A percentile compares a stretch with the other conserved stretches of the same genome.
Evolutionary conservation across 2,888 invertebrate genomes (phyloP).

Genomic region (Aromia moschata): DNA sequence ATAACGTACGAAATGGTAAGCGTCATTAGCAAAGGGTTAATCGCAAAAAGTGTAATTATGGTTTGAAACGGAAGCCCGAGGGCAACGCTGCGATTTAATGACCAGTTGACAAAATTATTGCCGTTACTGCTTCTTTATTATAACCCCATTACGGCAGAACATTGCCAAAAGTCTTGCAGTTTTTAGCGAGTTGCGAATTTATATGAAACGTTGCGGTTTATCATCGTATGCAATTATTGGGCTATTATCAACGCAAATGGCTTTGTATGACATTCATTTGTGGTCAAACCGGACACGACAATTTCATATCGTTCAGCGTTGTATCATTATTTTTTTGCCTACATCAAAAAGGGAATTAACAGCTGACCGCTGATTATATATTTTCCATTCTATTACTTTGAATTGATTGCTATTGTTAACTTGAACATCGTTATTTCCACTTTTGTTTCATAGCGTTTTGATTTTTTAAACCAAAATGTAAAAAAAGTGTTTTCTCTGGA

Average conservation of each 20-base stretch:
- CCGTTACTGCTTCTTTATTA: conserved; percentile 24
- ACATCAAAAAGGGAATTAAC: too few relatives aligned
- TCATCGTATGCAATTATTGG: background rate
- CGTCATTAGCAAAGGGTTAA: conserved; percentile 19
- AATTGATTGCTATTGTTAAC: too few relatives aligned
- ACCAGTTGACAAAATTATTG: conserved; percentile 31
- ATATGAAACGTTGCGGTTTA: background rate
- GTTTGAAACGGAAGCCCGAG: conserved; percentile 28
- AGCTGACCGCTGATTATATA: too few relatives aligned
- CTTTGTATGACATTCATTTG: background rate
- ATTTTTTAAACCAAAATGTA: too few relatives aligned
- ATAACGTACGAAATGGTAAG: conserved; percentile 22
- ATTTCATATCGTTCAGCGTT: too few relatives aligned
- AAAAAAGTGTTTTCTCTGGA: too few relatives aligned
- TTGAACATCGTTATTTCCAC: too few relatives aligned
- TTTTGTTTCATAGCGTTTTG: too few relatives aligned
- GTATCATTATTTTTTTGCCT: too few relatives aligned
- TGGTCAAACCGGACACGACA: too few relatives aligned
- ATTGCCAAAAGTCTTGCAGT: background rate
- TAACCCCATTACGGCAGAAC: conserved; percentile 13
- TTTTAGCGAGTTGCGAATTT: background rate
- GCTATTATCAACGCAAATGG: background rate
- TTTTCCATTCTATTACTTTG: too few relatives aligned
- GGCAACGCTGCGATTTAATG: conserved; percentile 30
- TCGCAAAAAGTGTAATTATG: conserved; percentile 34